Evolutionary conservation across 1,140 invertebrate genomes (phyloP).

Genomic region (Fopius arisanus): DNA sequence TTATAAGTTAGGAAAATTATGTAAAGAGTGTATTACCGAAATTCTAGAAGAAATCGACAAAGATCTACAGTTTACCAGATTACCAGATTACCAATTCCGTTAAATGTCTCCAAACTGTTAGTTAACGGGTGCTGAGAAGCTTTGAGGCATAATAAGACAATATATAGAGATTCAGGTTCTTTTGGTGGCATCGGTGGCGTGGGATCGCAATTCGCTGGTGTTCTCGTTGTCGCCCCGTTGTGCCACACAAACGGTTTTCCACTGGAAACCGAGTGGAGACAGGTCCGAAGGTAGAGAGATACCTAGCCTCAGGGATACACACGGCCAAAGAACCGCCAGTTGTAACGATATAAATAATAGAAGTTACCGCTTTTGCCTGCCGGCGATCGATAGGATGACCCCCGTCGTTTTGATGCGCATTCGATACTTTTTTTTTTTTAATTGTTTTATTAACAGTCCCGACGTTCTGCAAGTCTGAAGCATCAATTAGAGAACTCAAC

Average conservation of each 20-base stretch:
- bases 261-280: background rate
- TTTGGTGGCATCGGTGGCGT: background rate
- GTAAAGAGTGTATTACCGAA: no score
- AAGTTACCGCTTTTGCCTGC: background rate
- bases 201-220: constrained; percentile 8
- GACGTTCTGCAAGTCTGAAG: background rate
- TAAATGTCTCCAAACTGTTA: constrained; percentile 9
- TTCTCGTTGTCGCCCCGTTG: constrained; percentile 13
- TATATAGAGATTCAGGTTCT: background rate
- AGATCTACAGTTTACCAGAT: no score
- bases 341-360: constrained; percentile 12
- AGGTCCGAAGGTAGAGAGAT: background rate
- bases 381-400: background rate
- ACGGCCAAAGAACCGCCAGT: background rate
- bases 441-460: no score
- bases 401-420: background rate
- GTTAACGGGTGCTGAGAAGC: background rate
- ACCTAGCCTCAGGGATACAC: background rate
- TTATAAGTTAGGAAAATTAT: no score
- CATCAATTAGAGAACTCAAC: no score
- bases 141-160: background rate
- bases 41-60: no score
- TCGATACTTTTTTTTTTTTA: background rate
- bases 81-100: no score
- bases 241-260: constrained; percentile 6